Conservation (phyloP, 2,113 vertebrate species). For the Gasterosteus aculeatus region DNA sequence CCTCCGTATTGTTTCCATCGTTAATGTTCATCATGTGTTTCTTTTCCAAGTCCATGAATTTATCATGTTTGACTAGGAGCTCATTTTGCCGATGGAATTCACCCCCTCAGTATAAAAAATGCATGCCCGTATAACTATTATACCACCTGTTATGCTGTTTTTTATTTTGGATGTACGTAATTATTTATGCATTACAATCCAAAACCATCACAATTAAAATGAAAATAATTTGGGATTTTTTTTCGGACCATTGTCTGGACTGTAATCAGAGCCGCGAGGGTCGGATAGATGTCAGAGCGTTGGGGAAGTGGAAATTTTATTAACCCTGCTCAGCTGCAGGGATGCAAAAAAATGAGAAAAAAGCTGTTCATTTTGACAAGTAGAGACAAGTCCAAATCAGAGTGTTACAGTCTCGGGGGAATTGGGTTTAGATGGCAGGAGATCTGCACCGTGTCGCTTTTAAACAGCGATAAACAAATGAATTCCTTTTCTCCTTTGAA, state of each 20-base stretch:
- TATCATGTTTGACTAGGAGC: conserved; percentile 53
- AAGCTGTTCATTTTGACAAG: conserved; percentile 58
- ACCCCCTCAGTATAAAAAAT: conserved; percentile 47
- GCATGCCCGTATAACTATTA: conserved; percentile 31
- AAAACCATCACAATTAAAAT: conserved; percentile 11
- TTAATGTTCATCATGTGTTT: conserved; percentile 25
- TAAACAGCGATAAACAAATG: conserved; percentile 75
- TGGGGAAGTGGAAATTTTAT: conserved; percentile 18
- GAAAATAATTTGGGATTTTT: background rate
- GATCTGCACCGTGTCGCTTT: conserved; percentile 48
- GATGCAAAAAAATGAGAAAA: conserved; percentile 3
- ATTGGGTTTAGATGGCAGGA: conserved; percentile 54
- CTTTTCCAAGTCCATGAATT: conserved; percentile 47
- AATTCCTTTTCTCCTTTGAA: conserved; percentile 70
- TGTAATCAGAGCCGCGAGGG: conserved; percentile 15
- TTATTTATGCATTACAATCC: conserved; percentile 34
- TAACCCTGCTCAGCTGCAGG: conserved; percentile 21
- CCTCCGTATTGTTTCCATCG: conserved; percentile 22
- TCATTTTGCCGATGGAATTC: conserved; percentile 37
- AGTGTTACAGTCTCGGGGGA: conserved; percentile 50
- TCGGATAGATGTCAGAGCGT: conserved; percentile 4
- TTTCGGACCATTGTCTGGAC: background rate
- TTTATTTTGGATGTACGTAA: conserved; percentile 14
- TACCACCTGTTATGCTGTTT: conserved; percentile 21
- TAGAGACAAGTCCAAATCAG: conserved; percentile 42